These are phyloP conservation scores for Drosophila yooni DNA, from an alignment of 2,888 invertebrate species.

Conservation along the genomic window DNA sequence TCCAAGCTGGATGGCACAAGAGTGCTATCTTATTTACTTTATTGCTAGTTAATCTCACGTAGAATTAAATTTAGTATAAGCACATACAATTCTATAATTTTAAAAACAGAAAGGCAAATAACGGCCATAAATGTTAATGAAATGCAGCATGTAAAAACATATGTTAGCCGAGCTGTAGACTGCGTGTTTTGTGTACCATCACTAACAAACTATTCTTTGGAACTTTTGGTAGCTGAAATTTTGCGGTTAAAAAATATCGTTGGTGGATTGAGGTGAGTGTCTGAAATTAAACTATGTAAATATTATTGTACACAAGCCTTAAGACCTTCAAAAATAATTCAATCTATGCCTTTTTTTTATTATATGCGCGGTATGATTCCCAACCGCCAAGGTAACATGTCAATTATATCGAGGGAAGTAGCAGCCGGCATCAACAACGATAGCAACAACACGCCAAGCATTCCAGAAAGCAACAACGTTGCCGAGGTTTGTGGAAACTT, in stretches of 20 bases:
- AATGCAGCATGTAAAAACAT: conserved; percentile 4
- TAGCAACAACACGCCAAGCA: conserved; percentile 33
- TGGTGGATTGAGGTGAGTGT: background rate
- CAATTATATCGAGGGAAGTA: conserved; percentile 48
- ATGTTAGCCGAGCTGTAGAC: background rate
- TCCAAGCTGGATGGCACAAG: background rate
- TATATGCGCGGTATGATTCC: background rate
- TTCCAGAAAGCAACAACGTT: conserved; percentile 32
- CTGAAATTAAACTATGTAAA: too few species aligned
- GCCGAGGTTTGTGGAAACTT: conserved; percentile 42
- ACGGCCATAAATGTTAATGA: background rate
- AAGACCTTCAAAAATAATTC: background rate
- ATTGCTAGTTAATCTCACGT: background rate
- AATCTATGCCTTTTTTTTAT: background rate
- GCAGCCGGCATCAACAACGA: conserved; percentile 39
- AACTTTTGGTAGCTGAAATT: background rate
- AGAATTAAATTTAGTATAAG: background rate
- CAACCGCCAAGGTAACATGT: conserved; percentile 6
- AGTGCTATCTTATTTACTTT: background rate
- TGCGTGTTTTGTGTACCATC: conserved; percentile 1
- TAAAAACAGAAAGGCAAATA: background rate
- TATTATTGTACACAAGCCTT: background rate
- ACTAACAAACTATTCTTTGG: background rate
- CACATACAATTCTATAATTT: background rate
- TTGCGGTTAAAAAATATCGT: too few species aligned